Conservation (phyloP, 1,140 invertebrate species). For the Procambarus clarkii region DNA sequence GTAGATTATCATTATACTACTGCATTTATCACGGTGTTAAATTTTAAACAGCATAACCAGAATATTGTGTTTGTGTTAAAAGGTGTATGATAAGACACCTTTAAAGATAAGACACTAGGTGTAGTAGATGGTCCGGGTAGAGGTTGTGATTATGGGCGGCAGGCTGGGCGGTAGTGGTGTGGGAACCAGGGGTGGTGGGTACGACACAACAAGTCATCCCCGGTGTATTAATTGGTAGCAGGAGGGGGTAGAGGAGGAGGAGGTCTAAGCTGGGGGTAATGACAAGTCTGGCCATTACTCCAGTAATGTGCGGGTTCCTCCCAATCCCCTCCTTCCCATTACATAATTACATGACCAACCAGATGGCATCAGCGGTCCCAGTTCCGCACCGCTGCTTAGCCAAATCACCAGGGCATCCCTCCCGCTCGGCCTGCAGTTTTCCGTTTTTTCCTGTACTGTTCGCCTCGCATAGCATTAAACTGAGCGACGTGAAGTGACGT, state of each 20-base stretch:
- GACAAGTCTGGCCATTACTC: not conserved
- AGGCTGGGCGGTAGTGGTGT: not conserved
- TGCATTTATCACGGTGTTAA: too few relatives aligned
- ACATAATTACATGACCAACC: slow-evolving; percentile 12
- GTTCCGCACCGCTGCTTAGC: slow-evolving; percentile 26
- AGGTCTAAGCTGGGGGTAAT: not conserved
- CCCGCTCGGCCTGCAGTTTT: not conserved
- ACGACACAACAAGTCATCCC: not conserved
- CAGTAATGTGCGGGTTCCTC: not conserved
- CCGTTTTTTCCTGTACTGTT: not conserved
- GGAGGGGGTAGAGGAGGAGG: not conserved
- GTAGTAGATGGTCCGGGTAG: too few relatives aligned
- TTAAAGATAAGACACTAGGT: too few relatives aligned
- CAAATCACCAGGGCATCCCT: slow-evolving; percentile 17
- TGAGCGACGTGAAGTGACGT: not conserved
- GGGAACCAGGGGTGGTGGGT: too few relatives aligned
- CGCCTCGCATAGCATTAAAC: not conserved
- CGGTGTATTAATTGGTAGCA: not conserved
- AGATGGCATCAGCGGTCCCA: slow-evolving; percentile 11
- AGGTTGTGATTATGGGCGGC: too few relatives aligned
- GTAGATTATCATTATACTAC: too few relatives aligned
- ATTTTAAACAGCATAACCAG: too few relatives aligned
- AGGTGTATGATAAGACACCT: too few relatives aligned
- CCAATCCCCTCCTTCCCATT: slow-evolving; percentile 1
- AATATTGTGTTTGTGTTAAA: too few relatives aligned